A percentile compares a stretch with the other conserved stretches of the same genome.
phyloP scores from a whole-genome alignment of 2,888 invertebrate genomes.

The Sicus ferrugineus region DNA sequence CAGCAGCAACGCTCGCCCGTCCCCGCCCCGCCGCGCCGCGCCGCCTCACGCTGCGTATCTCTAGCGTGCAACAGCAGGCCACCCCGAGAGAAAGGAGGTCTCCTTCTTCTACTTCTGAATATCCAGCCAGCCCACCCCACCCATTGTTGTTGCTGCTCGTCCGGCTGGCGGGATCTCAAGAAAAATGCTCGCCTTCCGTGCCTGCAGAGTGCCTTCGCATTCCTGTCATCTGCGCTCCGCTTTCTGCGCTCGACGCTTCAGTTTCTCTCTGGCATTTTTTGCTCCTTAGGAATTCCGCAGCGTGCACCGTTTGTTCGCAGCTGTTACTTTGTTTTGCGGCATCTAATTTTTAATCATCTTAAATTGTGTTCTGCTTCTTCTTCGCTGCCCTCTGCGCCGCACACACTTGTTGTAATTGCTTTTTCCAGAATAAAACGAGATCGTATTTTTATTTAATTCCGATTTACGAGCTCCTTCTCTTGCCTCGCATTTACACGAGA shows the following conservation, averaged over 20 bases:
- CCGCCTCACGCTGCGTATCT: background rate
- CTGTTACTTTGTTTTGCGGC: constrained; percentile 46
- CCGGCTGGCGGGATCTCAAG: constrained; percentile 40
- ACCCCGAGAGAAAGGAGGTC: background rate
- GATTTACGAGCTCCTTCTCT: constrained; percentile 27
- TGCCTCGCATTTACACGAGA: constrained; percentile 39
- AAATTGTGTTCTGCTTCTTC: constrained; percentile 23
- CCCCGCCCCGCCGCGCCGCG: background rate
- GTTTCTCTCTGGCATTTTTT: background rate
- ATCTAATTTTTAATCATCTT: constrained; percentile 35
- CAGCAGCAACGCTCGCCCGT: constrained; percentile 34
- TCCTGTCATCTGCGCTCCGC: constrained; percentile 54
- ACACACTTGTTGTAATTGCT: constrained; percentile 31
- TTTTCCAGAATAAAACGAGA: constrained; percentile 36
- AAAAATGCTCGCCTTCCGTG: constrained; percentile 44
- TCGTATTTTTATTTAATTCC: constrained; percentile 43
- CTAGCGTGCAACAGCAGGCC: background rate
- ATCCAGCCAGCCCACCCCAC: no score
- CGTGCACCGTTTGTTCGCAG: constrained; percentile 48
- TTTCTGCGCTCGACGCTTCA: background rate
- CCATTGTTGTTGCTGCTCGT: constrained; percentile 25
- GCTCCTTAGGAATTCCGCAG: constrained; percentile 39
- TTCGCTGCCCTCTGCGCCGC: background rate
- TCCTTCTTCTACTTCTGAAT: constrained; percentile 23
- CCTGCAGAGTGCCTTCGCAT: constrained; percentile 47